Percentiles rank a stretch among this genome's conserved stretches.
Conservation (phyloP, 2,797 vertebrate species). For the Pantherophis vulpinus region DNA sequence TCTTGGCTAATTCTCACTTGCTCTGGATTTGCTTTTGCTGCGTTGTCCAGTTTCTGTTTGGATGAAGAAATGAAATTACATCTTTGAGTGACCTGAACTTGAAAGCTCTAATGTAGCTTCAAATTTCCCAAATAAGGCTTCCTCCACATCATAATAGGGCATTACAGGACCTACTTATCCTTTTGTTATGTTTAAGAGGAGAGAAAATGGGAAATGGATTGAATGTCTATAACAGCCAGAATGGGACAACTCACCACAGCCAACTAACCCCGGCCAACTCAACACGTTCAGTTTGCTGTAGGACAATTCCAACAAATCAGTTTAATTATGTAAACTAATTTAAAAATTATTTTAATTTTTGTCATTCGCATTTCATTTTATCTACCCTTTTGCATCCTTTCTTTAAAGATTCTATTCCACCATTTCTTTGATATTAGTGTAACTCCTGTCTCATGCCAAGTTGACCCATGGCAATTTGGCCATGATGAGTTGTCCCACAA, state of each 20-base stretch:
- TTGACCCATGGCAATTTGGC: not conserved
- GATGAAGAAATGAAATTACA: slow-evolving; percentile 44
- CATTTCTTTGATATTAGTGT: too few species aligned
- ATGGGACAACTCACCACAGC: not conserved
- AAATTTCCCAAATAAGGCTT: slow-evolving; percentile 54
- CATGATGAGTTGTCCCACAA: not conserved
- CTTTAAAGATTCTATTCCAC: too few species aligned
- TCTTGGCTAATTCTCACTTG: slow-evolving; percentile 38
- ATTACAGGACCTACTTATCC: slow-evolving; percentile 31
- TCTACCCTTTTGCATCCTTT: too few species aligned
- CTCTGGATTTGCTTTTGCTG: slow-evolving; percentile 31
- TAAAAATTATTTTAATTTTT: not conserved
- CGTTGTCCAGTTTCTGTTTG: slow-evolving; percentile 45
- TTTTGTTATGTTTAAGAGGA: slow-evolving; percentile 50
- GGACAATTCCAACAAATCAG: not conserved
- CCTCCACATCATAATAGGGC: slow-evolving; percentile 27
- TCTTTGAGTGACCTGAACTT: slow-evolving; percentile 37
- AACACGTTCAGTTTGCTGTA: not conserved
- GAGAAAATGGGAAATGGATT: not conserved
- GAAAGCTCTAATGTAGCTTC: slow-evolving; percentile 37
- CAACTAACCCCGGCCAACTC: not conserved
- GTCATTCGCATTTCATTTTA: too few species aligned
- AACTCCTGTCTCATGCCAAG: not conserved
- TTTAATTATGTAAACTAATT: not conserved
- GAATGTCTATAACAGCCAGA: not conserved